Percentiles rank a stretch among this genome's conserved stretches.
These are phyloP conservation scores for Papilio demoleus DNA, from an alignment of 2,888 invertebrate genomes.

Conservation along the genomic window DNA sequence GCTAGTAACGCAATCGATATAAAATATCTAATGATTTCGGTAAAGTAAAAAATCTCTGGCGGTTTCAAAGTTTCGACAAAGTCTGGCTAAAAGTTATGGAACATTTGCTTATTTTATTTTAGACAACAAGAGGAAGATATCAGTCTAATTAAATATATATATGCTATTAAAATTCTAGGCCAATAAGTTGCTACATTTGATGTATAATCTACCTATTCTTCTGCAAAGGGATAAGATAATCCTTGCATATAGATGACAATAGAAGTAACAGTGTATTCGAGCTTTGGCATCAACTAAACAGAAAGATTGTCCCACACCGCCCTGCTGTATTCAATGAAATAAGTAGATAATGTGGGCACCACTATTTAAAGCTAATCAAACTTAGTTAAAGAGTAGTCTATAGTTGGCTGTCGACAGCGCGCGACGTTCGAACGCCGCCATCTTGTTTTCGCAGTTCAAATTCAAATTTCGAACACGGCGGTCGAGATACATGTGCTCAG, in stretches of 20 bases:
- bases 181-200: background rate
- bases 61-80: too few species aligned
- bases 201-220: background rate
- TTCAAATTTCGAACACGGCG: constrained; percentile 65
- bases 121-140: too few species aligned
- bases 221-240: constrained; percentile 19
- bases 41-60: too few species aligned
- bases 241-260: constrained; percentile 35
- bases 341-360: constrained; percentile 83
- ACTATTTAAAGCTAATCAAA: constrained; percentile 87
- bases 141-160: background rate
- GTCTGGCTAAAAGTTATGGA: too few species aligned
- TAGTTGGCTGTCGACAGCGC: constrained; percentile 73
- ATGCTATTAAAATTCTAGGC: background rate
- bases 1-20: too few species aligned
- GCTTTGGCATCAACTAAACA: constrained; percentile 52
- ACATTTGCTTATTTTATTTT: too few species aligned
- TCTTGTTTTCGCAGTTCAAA: constrained; percentile 65
- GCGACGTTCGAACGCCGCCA: constrained; percentile 59
- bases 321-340: constrained; percentile 78
- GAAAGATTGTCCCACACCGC: constrained; percentile 66
- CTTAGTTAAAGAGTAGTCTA: constrained; percentile 84
- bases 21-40: too few species aligned
- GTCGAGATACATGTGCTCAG: constrained; percentile 63
- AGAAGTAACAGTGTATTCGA: constrained; percentile 35